Evolutionary conservation across 2,113 vertebrate species (phyloP).

Genomic region (Chionis minor): DNA sequence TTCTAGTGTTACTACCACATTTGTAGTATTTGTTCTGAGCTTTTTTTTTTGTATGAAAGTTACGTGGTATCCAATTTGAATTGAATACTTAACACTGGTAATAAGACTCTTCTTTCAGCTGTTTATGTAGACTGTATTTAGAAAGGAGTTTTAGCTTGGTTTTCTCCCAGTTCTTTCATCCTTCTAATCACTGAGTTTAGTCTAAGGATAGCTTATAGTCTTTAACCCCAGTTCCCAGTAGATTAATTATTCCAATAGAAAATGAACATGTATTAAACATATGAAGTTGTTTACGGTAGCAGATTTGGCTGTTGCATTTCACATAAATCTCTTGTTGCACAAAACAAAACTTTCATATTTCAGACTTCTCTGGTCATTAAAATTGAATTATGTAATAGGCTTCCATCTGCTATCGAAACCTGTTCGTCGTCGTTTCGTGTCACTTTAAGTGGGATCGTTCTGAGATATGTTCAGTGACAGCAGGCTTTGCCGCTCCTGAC

Average conservation of each 20-base stretch:
- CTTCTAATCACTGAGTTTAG: neutral
- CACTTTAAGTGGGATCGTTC: constrained; percentile 5
- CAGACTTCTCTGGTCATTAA: constrained; percentile 33
- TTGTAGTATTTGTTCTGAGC: neutral
- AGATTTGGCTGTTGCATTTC: neutral
- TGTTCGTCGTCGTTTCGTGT: constrained; percentile 46
- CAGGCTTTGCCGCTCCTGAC: neutral
- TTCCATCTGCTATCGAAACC: constrained; percentile 46
- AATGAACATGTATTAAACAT: neutral
- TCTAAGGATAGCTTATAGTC: neutral
- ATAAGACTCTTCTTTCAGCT: neutral
- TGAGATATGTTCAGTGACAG: neutral
- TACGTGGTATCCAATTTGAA: neutral
- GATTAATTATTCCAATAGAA: constrained; percentile 13
- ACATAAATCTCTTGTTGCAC: neutral
- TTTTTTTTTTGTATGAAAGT: neutral
- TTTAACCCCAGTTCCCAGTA: neutral
- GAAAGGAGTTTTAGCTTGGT: neutral
- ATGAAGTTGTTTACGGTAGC: neutral
- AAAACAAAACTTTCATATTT: neutral
- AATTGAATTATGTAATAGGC: neutral
- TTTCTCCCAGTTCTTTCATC: neutral
- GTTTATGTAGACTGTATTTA: neutral
- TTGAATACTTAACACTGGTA: neutral
- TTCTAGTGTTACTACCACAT: neutral